phyloP scores from a whole-genome alignment of 2,888 invertebrate genomes.

The Caenorhabditis becei region DNA sequence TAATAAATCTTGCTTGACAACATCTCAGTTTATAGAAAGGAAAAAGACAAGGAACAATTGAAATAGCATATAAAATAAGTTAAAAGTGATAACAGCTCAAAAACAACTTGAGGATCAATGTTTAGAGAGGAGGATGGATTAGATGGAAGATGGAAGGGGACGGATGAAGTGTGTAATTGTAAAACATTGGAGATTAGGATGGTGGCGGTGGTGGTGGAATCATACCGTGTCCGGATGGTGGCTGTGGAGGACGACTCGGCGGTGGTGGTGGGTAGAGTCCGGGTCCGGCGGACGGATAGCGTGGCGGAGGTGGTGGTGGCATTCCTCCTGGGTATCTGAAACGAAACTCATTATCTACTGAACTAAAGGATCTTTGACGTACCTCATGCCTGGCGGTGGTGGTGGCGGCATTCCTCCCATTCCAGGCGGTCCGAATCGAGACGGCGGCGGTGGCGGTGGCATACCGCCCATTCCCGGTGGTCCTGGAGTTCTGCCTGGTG shows the following conservation, averaged over 20 bases:
- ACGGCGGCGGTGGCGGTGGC: constrained; percentile 72
- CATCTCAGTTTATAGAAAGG: not conserved
- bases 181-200: constrained; percentile 14
- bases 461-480: constrained; percentile 60
- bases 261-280: constrained; percentile 57
- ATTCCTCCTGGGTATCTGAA: constrained; percentile 61
- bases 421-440: constrained; percentile 67
- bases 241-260: constrained; percentile 63
- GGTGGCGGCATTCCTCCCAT: constrained; percentile 61
- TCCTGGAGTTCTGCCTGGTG: constrained; percentile 62
- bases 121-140: not conserved
- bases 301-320: constrained; percentile 65
- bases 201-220: constrained; percentile 68
- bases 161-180: not conserved
- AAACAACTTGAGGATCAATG: constrained; percentile 8
- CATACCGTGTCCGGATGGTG: constrained; percentile 71
- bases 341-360: not conserved
- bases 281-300: constrained; percentile 57
- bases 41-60: not conserved
- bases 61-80: not conserved
- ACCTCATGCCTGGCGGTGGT: constrained; percentile 61
- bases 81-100: not conserved
- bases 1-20: constrained; percentile 38
- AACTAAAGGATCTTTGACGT: not conserved
- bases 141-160: not conserved